Evolutionary conservation across 2,888 invertebrate genomes (phyloP).

Genomic region (Acronicta alni): DNA sequence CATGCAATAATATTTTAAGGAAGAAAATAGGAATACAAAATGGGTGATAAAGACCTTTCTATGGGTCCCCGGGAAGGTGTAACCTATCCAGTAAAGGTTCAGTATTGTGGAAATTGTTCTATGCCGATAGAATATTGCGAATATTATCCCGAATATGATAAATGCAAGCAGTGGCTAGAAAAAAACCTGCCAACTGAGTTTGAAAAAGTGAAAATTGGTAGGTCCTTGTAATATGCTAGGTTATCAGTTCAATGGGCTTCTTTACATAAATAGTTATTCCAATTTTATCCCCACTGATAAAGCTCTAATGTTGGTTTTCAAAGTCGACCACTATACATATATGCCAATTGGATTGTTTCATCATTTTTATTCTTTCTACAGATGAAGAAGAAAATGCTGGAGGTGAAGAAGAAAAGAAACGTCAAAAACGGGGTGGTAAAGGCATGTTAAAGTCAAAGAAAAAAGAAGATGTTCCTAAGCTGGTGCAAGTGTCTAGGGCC

Average conservation of each 20-base stretch:
- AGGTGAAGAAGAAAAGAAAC: constrained; percentile 97
- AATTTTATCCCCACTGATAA: too few relatives aligned
- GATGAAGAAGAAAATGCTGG: constrained; percentile 92
- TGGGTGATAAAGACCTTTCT: constrained; percentile 89
- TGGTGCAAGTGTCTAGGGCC: constrained; percentile 95
- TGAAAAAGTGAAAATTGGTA: constrained; percentile 94
- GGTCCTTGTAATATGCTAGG: constrained; percentile 56
- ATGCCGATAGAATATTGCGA: constrained; percentile 99
- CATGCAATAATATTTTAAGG: constrained; percentile 56
- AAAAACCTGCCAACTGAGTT: constrained; percentile 98
- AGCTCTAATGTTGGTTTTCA: too few relatives aligned
- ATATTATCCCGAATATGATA: constrained; percentile 99
- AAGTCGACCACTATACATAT: too few relatives aligned
- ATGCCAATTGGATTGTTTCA: background rate
- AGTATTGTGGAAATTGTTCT: constrained; percentile 98
- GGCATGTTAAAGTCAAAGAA: constrained; percentile 98
- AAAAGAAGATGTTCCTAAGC: constrained; percentile 96
- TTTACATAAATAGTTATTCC: background rate
- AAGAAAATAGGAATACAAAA: constrained; percentile 64
- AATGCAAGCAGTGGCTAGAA: constrained; percentile 99
- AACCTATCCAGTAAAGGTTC: constrained; percentile 94
- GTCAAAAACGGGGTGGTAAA: constrained; percentile 99
- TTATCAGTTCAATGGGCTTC: constrained; percentile 35
- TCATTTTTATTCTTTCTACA: constrained; percentile 58
- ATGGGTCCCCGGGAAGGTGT: constrained; percentile 92